These are phyloP conservation scores for Erynnis tages DNA, from an alignment of 2,888 invertebrate species.

Conservation along the genomic window DNA sequence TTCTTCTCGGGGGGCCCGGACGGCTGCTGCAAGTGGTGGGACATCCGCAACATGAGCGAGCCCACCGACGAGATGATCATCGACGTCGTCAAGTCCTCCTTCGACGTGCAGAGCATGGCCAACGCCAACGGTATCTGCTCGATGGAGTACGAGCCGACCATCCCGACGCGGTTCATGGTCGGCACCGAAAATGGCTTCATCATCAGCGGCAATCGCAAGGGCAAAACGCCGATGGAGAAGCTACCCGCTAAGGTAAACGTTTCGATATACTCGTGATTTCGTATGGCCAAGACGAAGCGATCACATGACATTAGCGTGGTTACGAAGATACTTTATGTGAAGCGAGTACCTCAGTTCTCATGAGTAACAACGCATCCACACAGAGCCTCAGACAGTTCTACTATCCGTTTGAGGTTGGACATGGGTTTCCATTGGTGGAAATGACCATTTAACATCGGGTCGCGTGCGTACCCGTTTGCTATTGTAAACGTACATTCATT, in stretches of 20 bases:
- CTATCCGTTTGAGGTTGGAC: no score
- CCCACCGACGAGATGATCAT: slow-evolving; percentile 84
- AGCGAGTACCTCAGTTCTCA: no score
- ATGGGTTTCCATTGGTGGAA: no score
- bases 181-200: slow-evolving; percentile 86
- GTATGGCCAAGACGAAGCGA: no score
- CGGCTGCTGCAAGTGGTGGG: slow-evolving; percentile 93
- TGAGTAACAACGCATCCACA: no score
- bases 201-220: slow-evolving; percentile 86
- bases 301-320: no score
- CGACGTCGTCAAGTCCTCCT: slow-evolving; percentile 81
- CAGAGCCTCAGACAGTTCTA: no score
- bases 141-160: slow-evolving; percentile 87
- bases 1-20: slow-evolving; percentile 96
- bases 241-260: slow-evolving; percentile 82
- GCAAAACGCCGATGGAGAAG: slow-evolving; percentile 84
- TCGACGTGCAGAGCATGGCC: slow-evolving; percentile 76
- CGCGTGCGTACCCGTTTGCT: no score
- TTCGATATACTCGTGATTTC: no score
- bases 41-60: slow-evolving; percentile 83
- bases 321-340: no score
- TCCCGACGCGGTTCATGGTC: slow-evolving; percentile 87
- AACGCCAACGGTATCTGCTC: slow-evolving; percentile 82
- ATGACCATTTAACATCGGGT: no score
- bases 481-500: no score